Percentiles rank a stretch among this genome's conserved stretches.
Evolutionary conservation across 2,888 invertebrate genomes (phyloP).

Genomic region (Chrysolina americana): DNA sequence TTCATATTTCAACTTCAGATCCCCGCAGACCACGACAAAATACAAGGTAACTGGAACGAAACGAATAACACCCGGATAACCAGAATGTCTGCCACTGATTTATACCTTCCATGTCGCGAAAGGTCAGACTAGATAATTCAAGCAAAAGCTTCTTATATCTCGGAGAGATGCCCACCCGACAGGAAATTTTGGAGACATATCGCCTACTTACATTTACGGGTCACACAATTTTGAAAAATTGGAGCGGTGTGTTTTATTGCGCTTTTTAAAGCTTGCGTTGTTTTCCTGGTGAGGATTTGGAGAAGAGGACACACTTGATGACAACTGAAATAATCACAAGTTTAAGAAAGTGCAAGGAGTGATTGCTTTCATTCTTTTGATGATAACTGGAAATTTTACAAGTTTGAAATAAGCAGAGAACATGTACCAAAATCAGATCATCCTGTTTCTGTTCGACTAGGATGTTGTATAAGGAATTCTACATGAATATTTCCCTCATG

Average conservation of each 20-base stretch:
- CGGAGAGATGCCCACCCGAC: conserved; percentile 3
- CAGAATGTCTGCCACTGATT: conserved; percentile 34
- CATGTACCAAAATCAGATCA: no score
- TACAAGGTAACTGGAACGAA: not conserved
- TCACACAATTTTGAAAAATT: conserved; percentile 1
- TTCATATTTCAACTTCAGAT: not conserved
- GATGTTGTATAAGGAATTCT: no score
- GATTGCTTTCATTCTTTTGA: not conserved
- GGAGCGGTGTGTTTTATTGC: not conserved
- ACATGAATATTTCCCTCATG: no score
- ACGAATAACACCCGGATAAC: conserved; percentile 14
- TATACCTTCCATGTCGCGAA: conserved; percentile 21
- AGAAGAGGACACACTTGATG: not conserved
- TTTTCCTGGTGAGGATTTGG: not conserved
- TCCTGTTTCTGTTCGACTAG: no score
- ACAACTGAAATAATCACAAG: not conserved
- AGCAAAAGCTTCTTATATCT: conserved; percentile 27
- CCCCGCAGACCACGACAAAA: not conserved
- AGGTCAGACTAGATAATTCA: conserved; percentile 29
- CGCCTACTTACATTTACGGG: conserved; percentile 5
- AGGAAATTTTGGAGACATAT: conserved; percentile 17
- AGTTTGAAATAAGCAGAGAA: not conserved
- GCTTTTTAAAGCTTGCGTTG: not conserved
- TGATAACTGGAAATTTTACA: not conserved
- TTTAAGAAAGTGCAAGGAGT: not conserved